Evolutionary conservation across 1,140 invertebrate genomes (phyloP).

Genomic region (Drosophila sechellia): DNA sequence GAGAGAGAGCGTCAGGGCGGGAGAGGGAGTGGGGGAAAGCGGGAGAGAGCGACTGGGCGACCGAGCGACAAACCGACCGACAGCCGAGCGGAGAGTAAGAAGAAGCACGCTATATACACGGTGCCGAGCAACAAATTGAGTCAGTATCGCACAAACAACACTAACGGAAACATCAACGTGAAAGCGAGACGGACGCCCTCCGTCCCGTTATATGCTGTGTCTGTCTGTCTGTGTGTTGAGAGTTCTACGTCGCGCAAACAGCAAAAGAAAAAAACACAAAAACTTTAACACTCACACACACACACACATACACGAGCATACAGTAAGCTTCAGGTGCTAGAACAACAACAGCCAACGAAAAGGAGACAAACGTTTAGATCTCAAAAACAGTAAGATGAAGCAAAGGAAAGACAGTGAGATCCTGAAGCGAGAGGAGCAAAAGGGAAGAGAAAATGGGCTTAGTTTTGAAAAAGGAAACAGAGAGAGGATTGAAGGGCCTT

Average conservation of each 20-base stretch:
- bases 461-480: neutral
- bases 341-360: constrained; percentile 4
- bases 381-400: neutral
- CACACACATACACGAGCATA: constrained; percentile 14
- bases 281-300: constrained; percentile 29
- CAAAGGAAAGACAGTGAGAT: neutral
- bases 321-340: constrained; percentile 10
- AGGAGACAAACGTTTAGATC: neutral
- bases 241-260: constrained; percentile 27
- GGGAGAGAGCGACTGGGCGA: constrained; percentile 18
- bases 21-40: neutral
- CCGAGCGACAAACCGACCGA: constrained; percentile 40
- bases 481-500: neutral
- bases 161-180: constrained; percentile 84
- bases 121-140: constrained; percentile 81
- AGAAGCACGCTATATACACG: constrained; percentile 56
- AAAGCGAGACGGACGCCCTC: constrained; percentile 72
- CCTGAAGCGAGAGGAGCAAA: neutral
- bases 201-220: constrained; percentile 49
- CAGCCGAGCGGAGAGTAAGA: constrained; percentile 23
- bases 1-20: neutral
- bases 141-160: constrained; percentile 84
- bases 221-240: constrained; percentile 40
- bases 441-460: neutral
- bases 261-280: neutral